Base-by-base conservation (phyloP, 1,140 invertebrate species). In the Drosophila subobscura region DNA sequence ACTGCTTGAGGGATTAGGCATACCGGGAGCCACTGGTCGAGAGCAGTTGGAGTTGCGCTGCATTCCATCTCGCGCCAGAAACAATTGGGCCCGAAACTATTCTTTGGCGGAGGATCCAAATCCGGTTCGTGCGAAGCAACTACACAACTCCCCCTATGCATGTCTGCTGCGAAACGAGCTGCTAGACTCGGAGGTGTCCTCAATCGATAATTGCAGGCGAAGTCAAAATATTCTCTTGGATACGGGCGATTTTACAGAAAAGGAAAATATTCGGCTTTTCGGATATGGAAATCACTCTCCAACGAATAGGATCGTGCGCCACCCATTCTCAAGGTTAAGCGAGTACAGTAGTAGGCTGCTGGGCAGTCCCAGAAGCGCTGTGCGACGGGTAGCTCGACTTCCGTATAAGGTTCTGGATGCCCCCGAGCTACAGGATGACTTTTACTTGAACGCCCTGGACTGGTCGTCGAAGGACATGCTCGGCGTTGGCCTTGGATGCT, bases 391-490 rank as follows among this genome's bases (percentile, higher is more conserved):
- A 71, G 97, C 97, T 0, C 95, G 97, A 91, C 98, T 99, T 84
- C 98, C 98, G 0, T 99, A 99, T 91, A 99, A 99, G 93, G 80
- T 99, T 5, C 93, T 99, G 10, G 99, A 99, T 92, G 99, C 99
- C 0, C 99, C 99, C 0, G 98, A 99, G 92, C 92, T 99, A 12
- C 98, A 99, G 92, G 98, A 99, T 92, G 98, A 99, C 92, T 99
- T 99, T 92, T 99, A 99, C 91, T 92, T 99, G 23, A 99, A 99
- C 92, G 93, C 99, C 46, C 98, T 99, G 3, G 99, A 99, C 92
- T 99, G 99, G 99, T 99, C 98, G 0, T 97, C 97, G 7, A 97
- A 98, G 91, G 99, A 99, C 93, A 97, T 99, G 5, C 94, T 99
- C 16, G 98, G 97, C 92, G 99, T 99, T 10, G 99, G 98, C 0